Conservation (phyloP, 2,797 vertebrate species). For the Pantherophis vulpinus region DNA sequence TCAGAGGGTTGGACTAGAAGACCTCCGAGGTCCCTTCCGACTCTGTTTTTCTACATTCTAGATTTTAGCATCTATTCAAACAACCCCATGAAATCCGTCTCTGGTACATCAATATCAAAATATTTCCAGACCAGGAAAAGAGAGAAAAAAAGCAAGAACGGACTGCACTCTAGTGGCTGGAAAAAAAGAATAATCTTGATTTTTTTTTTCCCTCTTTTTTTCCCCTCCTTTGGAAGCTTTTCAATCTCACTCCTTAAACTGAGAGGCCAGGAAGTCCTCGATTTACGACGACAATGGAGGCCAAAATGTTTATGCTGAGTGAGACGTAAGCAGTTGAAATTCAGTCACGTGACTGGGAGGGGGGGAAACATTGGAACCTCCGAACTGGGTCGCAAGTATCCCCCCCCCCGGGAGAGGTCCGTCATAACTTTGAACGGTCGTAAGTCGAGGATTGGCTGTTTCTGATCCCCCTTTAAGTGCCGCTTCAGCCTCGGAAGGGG, state of each 20-base stretch:
- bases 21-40: neutral
- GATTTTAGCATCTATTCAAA: neutral
- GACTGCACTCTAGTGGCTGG: slow-evolving; percentile 63
- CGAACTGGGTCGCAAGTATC: neutral
- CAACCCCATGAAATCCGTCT: slow-evolving; percentile 1
- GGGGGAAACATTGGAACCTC: too few species aligned
- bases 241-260: neutral
- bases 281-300: too few species aligned
- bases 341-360: too few species aligned
- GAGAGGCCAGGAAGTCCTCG: too few species aligned
- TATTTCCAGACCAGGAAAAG: slow-evolving; percentile 7
- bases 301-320: too few species aligned
- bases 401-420: too few species aligned
- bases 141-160: neutral
- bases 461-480: neutral
- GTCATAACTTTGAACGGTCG: neutral
- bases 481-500: neutral
- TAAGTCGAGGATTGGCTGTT: neutral
- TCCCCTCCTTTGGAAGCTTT: neutral
- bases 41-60: neutral
- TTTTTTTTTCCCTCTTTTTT: neutral
- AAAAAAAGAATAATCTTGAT: neutral
- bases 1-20: neutral
- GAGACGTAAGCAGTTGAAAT: too few species aligned
- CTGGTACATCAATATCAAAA: neutral